These are phyloP conservation scores for Coenobita brevimanus DNA, from an alignment of 1,140 invertebrate species.

Conservation along the genomic window DNA sequence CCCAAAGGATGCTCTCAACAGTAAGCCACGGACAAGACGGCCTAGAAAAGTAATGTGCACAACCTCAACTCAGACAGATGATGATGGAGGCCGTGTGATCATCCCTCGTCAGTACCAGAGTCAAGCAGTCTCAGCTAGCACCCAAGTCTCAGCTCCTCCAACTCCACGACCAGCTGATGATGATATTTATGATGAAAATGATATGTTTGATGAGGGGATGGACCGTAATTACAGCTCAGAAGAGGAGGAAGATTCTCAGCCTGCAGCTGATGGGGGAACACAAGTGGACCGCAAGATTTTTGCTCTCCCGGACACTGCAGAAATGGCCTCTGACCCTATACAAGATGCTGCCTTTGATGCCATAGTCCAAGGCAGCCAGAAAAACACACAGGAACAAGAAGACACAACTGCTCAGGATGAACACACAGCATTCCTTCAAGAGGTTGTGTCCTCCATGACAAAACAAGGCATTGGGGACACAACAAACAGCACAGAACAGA, in stretches of 20 bases:
- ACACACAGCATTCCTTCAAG: slow-evolving; percentile 44
- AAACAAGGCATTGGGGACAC: slow-evolving; percentile 22
- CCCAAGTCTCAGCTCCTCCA: slow-evolving; percentile 60
- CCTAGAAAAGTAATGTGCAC: slow-evolving; percentile 65
- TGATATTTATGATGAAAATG: slow-evolving; percentile 68
- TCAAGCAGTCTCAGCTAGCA: slow-evolving; percentile 37
- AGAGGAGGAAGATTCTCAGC: slow-evolving; percentile 50
- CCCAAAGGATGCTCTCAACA: slow-evolving; percentile 64
- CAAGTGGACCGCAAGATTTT: slow-evolving; percentile 35
- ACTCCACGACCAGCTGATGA: slow-evolving; percentile 67
- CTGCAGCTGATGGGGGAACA: not conserved
- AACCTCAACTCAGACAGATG: slow-evolving; percentile 66
- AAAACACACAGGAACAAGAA: not conserved
- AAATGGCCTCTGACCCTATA: slow-evolving; percentile 66
- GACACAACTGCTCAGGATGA: not conserved
- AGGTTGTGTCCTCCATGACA: slow-evolving; percentile 44
- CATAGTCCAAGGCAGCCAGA: slow-evolving; percentile 39
- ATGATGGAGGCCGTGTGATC: slow-evolving; percentile 66
- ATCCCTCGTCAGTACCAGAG: slow-evolving; percentile 66
- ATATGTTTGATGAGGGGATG: slow-evolving; percentile 69
- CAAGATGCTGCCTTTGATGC: slow-evolving; percentile 69
- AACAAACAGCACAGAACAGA: not conserved
- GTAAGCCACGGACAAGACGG: slow-evolving; percentile 19
- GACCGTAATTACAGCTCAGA: slow-evolving; percentile 69
- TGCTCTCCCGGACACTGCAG: slow-evolving; percentile 25